These are phyloP conservation scores for Zelostemma sp. DNA, from an alignment of 1,140 invertebrate species.

Conservation along the genomic window DNA sequence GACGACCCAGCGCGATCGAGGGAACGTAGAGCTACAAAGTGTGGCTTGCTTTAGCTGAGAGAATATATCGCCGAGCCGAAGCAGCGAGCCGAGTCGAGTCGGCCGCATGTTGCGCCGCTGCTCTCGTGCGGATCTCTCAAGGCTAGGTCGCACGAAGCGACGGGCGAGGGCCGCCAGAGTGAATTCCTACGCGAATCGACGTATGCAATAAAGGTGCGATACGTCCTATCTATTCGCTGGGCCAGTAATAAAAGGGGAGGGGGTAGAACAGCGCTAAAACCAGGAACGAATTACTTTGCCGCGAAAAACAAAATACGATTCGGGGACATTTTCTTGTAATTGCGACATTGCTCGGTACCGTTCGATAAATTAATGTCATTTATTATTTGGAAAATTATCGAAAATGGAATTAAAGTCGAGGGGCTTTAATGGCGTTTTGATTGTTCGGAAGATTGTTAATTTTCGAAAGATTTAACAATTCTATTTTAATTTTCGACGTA, in stretches of 20 bases:
- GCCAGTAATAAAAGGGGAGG: constrained; percentile 23
- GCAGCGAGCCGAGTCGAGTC: constrained; percentile 17
- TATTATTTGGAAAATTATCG: too few species aligned
- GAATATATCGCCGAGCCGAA: constrained; percentile 16
- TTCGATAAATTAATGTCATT: too few species aligned
- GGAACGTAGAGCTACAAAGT: constrained; percentile 45
- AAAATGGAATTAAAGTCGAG: too few species aligned
- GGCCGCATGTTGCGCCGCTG: constrained; percentile 20
- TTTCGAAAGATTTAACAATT: too few species aligned
- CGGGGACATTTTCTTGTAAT: too few species aligned
- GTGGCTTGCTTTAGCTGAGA: constrained; percentile 27
- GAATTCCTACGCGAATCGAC: constrained; percentile 46
- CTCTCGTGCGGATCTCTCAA: constrained; percentile 37
- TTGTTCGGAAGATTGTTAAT: too few species aligned
- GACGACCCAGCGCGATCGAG: constrained; percentile 59
- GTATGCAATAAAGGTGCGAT: constrained; percentile 51
- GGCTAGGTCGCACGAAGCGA: constrained; percentile 45
- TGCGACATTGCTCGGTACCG: too few species aligned
- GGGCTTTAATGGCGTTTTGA: too few species aligned
- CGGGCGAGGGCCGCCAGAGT: constrained; percentile 25
- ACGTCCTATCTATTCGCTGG: constrained; percentile 38
- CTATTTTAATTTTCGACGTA: too few species aligned
- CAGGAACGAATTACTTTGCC: constrained; percentile 8
- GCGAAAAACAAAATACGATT: too few species aligned
- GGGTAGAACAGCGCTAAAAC: constrained; percentile 11